Conservation (phyloP, 2,797 vertebrate species). For the Sphaeramia orbicularis region DNA sequence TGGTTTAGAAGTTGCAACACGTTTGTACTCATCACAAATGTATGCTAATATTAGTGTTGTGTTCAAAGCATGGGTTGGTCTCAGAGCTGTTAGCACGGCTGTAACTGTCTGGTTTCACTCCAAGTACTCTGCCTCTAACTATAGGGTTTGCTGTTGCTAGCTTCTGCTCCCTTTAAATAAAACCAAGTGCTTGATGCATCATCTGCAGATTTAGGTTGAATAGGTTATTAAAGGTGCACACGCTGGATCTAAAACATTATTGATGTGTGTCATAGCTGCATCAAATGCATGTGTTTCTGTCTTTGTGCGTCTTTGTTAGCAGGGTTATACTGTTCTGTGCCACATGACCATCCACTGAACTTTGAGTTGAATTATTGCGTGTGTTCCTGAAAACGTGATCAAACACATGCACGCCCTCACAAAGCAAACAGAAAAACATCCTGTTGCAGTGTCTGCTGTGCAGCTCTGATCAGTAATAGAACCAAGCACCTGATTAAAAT, state of each 20-base stretch:
- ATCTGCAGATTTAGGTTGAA: neutral
- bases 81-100: too few relatives aligned
- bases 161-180: too few relatives aligned
- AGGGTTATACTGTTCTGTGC: neutral
- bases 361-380: neutral
- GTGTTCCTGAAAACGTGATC: conserved; percentile 24
- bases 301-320: conserved; percentile 5
- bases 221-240: neutral
- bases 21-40: too few relatives aligned
- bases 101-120: too few relatives aligned
- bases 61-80: too few relatives aligned
- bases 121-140: too few relatives aligned
- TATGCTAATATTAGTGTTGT: too few relatives aligned
- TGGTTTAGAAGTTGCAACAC: too few relatives aligned
- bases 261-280: neutral
- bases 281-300: neutral
- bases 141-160: too few relatives aligned
- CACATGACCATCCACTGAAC: conserved; percentile 17
- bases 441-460: neutral
- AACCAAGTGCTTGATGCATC: too few relatives aligned
- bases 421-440: neutral
- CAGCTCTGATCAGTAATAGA: neutral
- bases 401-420: conserved; percentile 1
- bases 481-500: neutral
- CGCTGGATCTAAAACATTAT: neutral